Evolutionary conservation across 2,113 vertebrate genomes (phyloP).

Genomic region (Pseudois nayaur): DNA sequence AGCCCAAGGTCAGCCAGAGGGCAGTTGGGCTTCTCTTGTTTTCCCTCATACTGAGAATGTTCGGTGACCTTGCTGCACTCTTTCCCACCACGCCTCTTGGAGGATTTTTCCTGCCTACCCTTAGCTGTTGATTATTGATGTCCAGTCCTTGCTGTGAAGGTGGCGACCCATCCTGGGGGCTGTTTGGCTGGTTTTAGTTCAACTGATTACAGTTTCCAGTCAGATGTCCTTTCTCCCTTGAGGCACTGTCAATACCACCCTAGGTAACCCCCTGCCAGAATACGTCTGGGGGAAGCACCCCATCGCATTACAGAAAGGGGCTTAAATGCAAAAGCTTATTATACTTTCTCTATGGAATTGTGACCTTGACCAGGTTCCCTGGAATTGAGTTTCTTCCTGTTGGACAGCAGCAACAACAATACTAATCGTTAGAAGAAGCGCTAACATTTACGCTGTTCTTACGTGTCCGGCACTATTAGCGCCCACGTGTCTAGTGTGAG

Average conservation of each 20-base stretch:
- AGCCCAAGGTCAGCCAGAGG: conserved; percentile 32
- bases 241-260: neutral
- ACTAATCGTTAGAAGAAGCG: rapidly evolving
- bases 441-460: neutral
- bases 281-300: neutral
- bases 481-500: neutral
- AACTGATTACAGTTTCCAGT: neutral
- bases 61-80: neutral
- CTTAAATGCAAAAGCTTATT: neutral
- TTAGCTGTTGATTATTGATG: neutral
- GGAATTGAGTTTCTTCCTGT: neutral
- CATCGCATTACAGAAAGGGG: neutral
- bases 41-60: neutral
- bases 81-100: neutral
- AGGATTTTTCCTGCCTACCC: neutral
- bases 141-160: neutral
- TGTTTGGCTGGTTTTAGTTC: neutral
- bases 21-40: conserved; percentile 1
- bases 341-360: neutral
- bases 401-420: neutral
- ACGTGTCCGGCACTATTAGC: neutral
- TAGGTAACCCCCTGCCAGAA: neutral
- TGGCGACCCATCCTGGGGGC: too few relatives aligned
- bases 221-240: neutral
- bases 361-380: neutral